Evolutionary conservation across 2,888 invertebrate genomes (phyloP), one percentile per base, ranked within the genome.

Genomic region (Tholera decimalis): DNA sequence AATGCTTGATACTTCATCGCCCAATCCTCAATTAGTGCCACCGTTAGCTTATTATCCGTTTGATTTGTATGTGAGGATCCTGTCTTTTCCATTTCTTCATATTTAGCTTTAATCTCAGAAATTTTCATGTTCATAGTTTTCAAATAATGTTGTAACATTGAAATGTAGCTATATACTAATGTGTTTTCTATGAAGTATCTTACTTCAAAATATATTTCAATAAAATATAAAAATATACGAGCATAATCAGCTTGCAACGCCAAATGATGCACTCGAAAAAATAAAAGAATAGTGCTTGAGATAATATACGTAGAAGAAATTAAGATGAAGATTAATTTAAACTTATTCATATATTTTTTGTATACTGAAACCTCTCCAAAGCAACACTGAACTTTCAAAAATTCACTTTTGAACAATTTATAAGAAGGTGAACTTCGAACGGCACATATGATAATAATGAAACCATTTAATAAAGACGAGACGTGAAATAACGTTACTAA

Each of bases 1-100:
- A 76, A 39, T 11, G 15, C 28, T 50, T 35, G 26, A n/a, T 74
- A 76, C 0, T 56, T 24, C 3, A 8, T 5, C 8, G 55, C 51
- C 44, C 44, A 55, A 2, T 35, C 44, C 8, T 69, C 43, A 2
- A 69, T 13, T 15, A 55, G 43, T 1, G 15, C 26, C 2, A 46
- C 28, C 0, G 33, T 66, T 7, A 50, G 1, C 0, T 58, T 8
- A 22, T 15, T n/a, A 33, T 7, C 9, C 3, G 9, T 13, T 18
- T 37, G 28, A 22, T 30, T 24, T 6, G 3, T n/a, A 3, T 20
- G 4, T 15, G 7, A 11, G 2, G 9, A 18, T 22, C 11, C 9
- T 13, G 0, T 39, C n/a, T 18, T 18, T 7, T 22, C 26, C 5
- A 15, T 33, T 1, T 1, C 13, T 4, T 30, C 30, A 20, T 44